A percentile compares a stretch with the other conserved stretches of the same genome.
These are phyloP conservation scores for Tenthredo livida DNA, from an alignment of 2,888 invertebrate genomes.

Conservation along the genomic window DNA sequence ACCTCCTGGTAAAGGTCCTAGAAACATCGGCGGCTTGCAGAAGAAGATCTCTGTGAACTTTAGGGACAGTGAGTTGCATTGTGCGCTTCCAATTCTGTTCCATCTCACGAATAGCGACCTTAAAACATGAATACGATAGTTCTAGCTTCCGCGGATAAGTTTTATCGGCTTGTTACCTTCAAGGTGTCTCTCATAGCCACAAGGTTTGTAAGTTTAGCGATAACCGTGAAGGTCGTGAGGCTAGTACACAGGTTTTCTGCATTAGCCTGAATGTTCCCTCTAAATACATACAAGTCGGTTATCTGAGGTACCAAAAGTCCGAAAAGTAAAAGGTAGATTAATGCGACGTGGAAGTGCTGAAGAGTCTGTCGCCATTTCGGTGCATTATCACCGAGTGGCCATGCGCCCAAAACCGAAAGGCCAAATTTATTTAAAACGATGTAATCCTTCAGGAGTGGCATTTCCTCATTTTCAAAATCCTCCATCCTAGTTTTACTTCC, in stretches of 20 bases:
- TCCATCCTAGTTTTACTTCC: not conserved
- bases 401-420: conserved; percentile 28
- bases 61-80: conserved; percentile 45
- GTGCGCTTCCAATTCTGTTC: conserved; percentile 54
- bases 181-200: not conserved
- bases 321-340: conserved; percentile 26
- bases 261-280: conserved; percentile 41
- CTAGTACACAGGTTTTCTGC: conserved; percentile 51
- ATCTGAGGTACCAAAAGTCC: conserved; percentile 34
- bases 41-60: conserved; percentile 51
- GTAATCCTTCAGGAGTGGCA: conserved; percentile 30
- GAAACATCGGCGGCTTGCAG: conserved; percentile 53
- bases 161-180: conserved; percentile 23
- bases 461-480: not conserved
- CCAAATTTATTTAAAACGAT: conserved; percentile 40
- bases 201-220: conserved; percentile 46
- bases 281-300: conserved; percentile 38
- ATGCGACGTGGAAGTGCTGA: not conserved
- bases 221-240: conserved; percentile 41
- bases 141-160: not conserved
- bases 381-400: conserved; percentile 23
- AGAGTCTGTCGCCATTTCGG: conserved; percentile 33
- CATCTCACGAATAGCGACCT: conserved; percentile 43
- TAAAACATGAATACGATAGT: not conserved
- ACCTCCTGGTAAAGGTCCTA: conserved; percentile 55